These are phyloP conservation scores for Mormyrus lacerda DNA, from an alignment of 2,113 vertebrate genomes.

Conservation along the genomic window DNA sequence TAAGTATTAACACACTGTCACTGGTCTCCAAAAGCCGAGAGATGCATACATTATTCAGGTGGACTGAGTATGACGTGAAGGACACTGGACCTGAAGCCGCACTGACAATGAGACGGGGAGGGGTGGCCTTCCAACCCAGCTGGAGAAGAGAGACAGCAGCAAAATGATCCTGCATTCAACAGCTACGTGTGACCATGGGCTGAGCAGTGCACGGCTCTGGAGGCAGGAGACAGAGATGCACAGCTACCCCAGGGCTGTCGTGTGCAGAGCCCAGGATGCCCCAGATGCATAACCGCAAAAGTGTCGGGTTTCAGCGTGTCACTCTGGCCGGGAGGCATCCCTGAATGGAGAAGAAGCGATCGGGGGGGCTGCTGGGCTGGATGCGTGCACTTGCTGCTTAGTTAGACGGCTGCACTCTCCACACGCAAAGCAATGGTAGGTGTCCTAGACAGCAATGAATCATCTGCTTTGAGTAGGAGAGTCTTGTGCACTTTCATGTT, in stretches of 20 bases:
- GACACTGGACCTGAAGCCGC: too few relatives aligned
- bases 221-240: background rate
- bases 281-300: background rate
- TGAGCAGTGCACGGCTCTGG: background rate
- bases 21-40: too few relatives aligned
- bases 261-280: background rate
- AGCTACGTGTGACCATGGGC: background rate
- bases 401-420: background rate
- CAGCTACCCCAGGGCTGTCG: background rate
- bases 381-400: background rate
- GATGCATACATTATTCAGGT: too few relatives aligned
- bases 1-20: too few relatives aligned
- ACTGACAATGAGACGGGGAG: too few relatives aligned
- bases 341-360: background rate
- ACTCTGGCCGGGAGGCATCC: background rate
- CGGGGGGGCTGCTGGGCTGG: background rate
- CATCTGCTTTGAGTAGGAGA: background rate
- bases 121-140: too few relatives aligned
- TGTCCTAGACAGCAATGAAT: background rate
- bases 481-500: background rate
- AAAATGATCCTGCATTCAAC: background rate
- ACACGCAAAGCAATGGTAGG: background rate
- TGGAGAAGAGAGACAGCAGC: background rate
- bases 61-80: too few relatives aligned
- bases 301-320: background rate